phyloP scores from a whole-genome alignment of 2,888 invertebrate species.

The Mantis religiosa region DNA sequence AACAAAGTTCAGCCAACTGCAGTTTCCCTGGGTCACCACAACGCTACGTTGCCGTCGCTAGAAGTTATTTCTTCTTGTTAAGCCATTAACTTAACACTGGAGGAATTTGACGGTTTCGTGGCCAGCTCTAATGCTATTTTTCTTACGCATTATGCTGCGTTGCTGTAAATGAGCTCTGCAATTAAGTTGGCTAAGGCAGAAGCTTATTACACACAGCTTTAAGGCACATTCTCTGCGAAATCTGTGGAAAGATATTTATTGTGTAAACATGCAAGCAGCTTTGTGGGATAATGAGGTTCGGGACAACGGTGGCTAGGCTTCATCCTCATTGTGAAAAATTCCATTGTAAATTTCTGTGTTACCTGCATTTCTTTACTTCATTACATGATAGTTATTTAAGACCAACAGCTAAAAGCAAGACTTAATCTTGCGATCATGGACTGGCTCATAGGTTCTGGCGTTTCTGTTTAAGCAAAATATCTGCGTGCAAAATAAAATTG shows the following conservation, averaged over 20 bases:
- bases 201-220: neutral
- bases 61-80: neutral
- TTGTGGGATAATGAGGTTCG: too few relatives aligned
- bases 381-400: too few relatives aligned
- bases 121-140: neutral
- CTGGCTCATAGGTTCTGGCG: too few relatives aligned
- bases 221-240: neutral
- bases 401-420: too few relatives aligned
- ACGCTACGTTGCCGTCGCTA: neutral
- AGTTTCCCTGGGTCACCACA: neutral
- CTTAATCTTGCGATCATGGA: too few relatives aligned
- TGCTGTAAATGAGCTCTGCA: neutral
- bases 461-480: too few relatives aligned
- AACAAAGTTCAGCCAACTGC: slow-evolving; percentile 8
- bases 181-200: neutral
- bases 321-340: too few relatives aligned
- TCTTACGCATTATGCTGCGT: neutral
- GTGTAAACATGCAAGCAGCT: neutral
- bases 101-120: neutral
- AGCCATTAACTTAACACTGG: neutral
- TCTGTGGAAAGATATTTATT: neutral
- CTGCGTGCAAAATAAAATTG: too few relatives aligned
- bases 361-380: too few relatives aligned
- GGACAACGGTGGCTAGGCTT: too few relatives aligned
- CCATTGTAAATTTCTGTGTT: too few relatives aligned